phyloP scores from a whole-genome alignment of 2,888 invertebrate species.

The Dynastes grantii region DNA sequence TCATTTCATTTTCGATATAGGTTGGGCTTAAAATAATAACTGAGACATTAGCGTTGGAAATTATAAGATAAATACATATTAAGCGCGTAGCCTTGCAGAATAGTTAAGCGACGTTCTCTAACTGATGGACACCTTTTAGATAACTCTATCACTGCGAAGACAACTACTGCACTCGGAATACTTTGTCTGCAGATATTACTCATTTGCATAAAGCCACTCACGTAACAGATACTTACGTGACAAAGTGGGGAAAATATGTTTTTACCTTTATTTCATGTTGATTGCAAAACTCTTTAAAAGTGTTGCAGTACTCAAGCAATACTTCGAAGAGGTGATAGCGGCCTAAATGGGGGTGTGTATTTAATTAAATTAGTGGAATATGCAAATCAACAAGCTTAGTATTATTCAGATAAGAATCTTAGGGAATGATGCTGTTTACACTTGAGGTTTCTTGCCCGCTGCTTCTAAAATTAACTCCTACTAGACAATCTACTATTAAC shows the following conservation, averaged over 20 bases:
- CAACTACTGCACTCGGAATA: too few relatives aligned
- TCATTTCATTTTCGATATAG: conserved; percentile 65
- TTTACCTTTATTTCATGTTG: too few relatives aligned
- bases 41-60: conserved; percentile 54
- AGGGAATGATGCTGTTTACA: conserved; percentile 55
- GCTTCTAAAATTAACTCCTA: conserved; percentile 47
- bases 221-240: too few relatives aligned
- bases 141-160: too few relatives aligned
- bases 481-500: conserved; percentile 38
- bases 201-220: too few relatives aligned
- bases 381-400: conserved; percentile 57
- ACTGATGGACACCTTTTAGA: too few relatives aligned
- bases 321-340: not conserved
- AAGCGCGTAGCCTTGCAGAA: conserved; percentile 21
- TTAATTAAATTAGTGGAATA: conserved; percentile 57
- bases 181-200: too few relatives aligned
- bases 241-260: too few relatives aligned
- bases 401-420: conserved; percentile 57
- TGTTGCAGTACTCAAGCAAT: too few relatives aligned
- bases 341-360: conserved; percentile 39
- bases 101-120: not conserved
- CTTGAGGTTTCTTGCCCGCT: conserved; percentile 54
- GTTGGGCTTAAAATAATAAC: conserved; percentile 61
- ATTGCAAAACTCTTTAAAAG: too few relatives aligned
- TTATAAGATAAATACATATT: conserved; percentile 52